A percentile compares a stretch with the other conserved stretches of the same genome.
These are phyloP conservation scores for Trachelus iudaicus DNA, from an alignment of 2,888 invertebrate genomes.

Conservation along the genomic window DNA sequence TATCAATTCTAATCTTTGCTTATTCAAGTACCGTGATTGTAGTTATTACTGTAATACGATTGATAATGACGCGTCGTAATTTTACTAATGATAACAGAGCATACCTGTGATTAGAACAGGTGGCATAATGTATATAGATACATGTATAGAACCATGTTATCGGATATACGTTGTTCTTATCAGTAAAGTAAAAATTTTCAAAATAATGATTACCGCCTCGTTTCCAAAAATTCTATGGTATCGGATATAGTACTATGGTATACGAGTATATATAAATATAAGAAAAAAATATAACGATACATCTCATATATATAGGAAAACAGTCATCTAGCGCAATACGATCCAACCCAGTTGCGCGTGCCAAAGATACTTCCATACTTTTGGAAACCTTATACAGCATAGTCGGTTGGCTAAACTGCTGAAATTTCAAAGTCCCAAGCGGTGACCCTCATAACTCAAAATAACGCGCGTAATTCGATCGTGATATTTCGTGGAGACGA, in stretches of 20 bases:
- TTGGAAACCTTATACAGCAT: background rate
- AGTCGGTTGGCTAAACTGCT: background rate
- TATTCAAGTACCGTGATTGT: background rate
- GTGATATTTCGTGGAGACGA: conserved; percentile 11
- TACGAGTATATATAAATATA: background rate
- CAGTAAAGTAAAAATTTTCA: background rate
- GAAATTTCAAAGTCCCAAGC: background rate
- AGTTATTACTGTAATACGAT: background rate
- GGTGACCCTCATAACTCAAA: conserved; percentile 18
- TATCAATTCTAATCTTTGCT: background rate
- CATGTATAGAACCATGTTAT: background rate
- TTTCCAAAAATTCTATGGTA: background rate
- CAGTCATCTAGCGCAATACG: background rate
- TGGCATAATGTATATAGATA: background rate
- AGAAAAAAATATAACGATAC: background rate
- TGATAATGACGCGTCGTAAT: background rate
- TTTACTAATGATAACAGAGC: background rate
- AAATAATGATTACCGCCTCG: background rate
- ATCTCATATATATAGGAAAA: background rate
- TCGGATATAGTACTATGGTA: background rate
- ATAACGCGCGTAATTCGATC: conserved; percentile 21
- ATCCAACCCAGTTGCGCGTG: background rate
- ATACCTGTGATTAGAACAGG: background rate
- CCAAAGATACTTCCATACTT: background rate
- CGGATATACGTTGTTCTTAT: background rate